These are phyloP conservation scores for Pandemis heparana DNA, from an alignment of 2,888 invertebrate genomes.

Conservation along the genomic window DNA sequence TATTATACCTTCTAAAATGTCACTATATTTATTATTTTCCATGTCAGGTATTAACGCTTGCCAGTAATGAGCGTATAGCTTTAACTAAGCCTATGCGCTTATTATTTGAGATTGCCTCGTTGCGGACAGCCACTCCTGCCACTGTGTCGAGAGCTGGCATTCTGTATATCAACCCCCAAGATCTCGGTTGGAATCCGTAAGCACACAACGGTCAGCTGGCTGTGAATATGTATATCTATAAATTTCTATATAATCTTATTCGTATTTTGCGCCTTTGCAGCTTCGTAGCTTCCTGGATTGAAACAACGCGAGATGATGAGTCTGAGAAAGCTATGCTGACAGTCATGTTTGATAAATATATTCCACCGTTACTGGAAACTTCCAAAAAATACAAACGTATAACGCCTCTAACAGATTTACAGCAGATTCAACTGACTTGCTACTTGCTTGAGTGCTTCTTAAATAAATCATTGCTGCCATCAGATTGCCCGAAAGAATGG, in stretches of 20 bases:
- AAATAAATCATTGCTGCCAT: conserved; percentile 91
- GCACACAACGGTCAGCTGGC: conserved; percentile 52
- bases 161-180: conserved; percentile 96
- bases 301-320: conserved; percentile 89
- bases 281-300: conserved; percentile 96
- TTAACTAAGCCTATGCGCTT: conserved; percentile 95
- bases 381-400: conserved; percentile 94
- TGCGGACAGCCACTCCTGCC: conserved; percentile 97
- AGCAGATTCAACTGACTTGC: conserved; percentile 95
- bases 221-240: neutral
- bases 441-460: conserved; percentile 94
- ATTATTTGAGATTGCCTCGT: conserved; percentile 95
- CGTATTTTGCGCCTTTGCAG: conserved; percentile 64
- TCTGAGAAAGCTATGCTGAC: conserved; percentile 92
- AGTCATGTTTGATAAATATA: conserved; percentile 97
- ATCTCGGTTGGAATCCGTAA: conserved; percentile 97
- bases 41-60: conserved; percentile 92
- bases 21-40: neutral
- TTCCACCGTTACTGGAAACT: conserved; percentile 93
- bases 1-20: neutral
- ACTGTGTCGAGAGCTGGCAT: conserved; percentile 98
- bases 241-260: neutral
- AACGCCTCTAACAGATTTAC: conserved; percentile 95
- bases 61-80: conserved; percentile 97
- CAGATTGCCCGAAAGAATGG: conserved; percentile 97